Base-by-base conservation (phyloP, 2,888 invertebrate species). In the Phortica okadai region DNA sequence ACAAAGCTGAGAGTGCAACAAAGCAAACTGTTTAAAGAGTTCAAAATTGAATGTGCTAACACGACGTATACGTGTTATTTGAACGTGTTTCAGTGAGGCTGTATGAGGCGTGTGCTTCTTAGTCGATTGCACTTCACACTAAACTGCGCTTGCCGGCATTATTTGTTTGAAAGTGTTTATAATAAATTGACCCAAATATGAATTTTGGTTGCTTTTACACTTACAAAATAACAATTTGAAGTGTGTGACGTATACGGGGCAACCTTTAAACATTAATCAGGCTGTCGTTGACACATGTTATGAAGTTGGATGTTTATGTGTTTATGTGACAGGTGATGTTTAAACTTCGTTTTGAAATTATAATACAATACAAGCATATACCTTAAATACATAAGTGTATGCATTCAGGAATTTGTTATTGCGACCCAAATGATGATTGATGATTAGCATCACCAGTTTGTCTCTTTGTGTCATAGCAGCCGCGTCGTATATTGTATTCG, bases 31-130 rank as follows among this genome's bases (percentile, higher is more conserved):
- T 25, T 45, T 45, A 10, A 62, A 50, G 75, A 58, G 73, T 80
- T 84, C 88, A 83, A 79, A 85, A 85, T 88, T 86, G 74, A 70
- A 88, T 82, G 78, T 74, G 82, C 72, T 87, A 85, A 85, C 88
- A 87, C 78, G 82, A 78, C 87, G 85, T 80, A 85, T 85, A 74
- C 74, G 80, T 82, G 77, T 82, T 81, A 72, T 56, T 59, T 16
- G 59, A 16, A 73, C n/a, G 44, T 6, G 6, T 21, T 45, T 73
- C 16, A 70, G 33, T 56, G 56, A 41, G 45, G 54, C 70, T 74
- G 62, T 42, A 56, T 74, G 50, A 58, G 67, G 0, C 54, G 54
- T 58, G 50, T 42, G 67, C 54, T 21, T 59, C 62, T 74, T 79
- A 78, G 81, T 78, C 79, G 75, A 33, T 44, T 74, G 44, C 14